Conservation (phyloP, 2,113 vertebrate species). For the Nibea coibor region DNA sequence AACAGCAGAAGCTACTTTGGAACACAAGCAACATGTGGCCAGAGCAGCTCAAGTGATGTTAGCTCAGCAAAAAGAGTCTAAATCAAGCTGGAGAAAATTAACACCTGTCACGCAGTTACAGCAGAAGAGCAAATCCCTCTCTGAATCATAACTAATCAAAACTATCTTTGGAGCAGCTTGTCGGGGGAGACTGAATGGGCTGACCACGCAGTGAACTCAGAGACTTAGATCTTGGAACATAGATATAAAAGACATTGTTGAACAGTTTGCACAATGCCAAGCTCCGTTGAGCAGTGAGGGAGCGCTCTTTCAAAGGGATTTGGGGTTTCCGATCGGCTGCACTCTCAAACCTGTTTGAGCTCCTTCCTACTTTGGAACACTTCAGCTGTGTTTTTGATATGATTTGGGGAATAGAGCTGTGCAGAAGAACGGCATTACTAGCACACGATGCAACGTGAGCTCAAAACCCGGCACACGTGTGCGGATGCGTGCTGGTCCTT, state of each 20-base stretch:
- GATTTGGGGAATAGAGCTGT: background rate
- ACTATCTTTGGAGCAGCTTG: background rate
- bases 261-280: constrained; percentile 13
- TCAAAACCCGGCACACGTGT: background rate
- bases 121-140: constrained; percentile 8
- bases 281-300: background rate
- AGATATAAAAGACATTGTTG: constrained; percentile 5
- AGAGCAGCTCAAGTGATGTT: constrained; percentile 36
- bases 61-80: constrained; percentile 19
- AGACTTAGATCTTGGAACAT: constrained; percentile 4
- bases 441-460: background rate
- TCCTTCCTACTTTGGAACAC: background rate
- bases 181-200: background rate
- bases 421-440: background rate
- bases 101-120: constrained; percentile 43
- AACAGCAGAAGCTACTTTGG: background rate
- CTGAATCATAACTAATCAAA: constrained; percentile 35
- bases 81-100: constrained; percentile 35
- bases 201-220: background rate
- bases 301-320: constrained; percentile 9
- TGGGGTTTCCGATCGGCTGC: background rate
- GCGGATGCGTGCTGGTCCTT: background rate
- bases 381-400: background rate
- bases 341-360: constrained; percentile 1
- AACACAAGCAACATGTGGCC: constrained; percentile 20